Conservation (phyloP, 2,888 invertebrate genomes). For the Nomada ruficornis region DNA sequence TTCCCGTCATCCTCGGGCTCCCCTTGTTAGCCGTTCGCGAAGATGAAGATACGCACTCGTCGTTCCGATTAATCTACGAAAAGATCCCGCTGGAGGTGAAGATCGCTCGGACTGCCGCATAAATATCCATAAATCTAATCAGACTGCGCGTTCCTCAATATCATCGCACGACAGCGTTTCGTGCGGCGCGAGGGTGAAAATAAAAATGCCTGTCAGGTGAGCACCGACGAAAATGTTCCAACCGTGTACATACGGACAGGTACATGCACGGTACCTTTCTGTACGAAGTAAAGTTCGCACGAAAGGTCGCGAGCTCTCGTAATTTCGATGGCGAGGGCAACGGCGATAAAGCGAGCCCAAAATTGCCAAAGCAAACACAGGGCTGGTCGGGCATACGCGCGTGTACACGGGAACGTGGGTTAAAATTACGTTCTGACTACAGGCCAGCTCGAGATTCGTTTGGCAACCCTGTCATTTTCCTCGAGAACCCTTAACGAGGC, state of each 20-base stretch:
- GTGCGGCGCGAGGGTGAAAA: conserved; percentile 5
- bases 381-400: background rate
- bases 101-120: background rate
- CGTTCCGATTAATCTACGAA: too few relatives aligned
- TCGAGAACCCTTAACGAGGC: conserved; percentile 71
- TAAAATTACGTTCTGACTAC: conserved; percentile 66
- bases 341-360: conserved; percentile 41
- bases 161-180: background rate
- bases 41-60: too few relatives aligned
- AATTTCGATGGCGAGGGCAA: conserved; percentile 42
- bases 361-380: conserved; percentile 56
- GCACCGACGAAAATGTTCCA: conserved; percentile 13
- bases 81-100: too few relatives aligned
- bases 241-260: background rate
- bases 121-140: conserved; percentile 6
- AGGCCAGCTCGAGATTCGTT: conserved; percentile 66
- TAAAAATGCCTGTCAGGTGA: conserved; percentile 27
- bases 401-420: conserved; percentile 30
- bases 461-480: conserved; percentile 73
- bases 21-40: too few relatives aligned
- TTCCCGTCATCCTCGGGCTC: too few relatives aligned
- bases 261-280: background rate
- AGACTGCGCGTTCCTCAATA: conserved; percentile 3
- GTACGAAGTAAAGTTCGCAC: background rate
- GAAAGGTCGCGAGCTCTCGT: conserved; percentile 18